Conservation (phyloP, 1,140 invertebrate genomes). For the Battus philenor region DNA sequence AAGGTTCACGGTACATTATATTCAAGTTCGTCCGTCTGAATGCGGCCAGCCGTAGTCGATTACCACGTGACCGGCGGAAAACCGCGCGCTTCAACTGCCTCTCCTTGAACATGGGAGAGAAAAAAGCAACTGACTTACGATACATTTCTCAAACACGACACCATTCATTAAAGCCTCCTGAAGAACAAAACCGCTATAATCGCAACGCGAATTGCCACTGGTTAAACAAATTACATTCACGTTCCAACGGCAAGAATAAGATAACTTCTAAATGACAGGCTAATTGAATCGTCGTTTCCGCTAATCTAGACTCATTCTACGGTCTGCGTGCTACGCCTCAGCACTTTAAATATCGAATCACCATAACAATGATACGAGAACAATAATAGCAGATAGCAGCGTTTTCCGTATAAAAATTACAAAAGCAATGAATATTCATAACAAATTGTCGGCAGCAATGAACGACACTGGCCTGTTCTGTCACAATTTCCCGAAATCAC, state of each 20-base stretch:
- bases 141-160: slow-evolving; percentile 7
- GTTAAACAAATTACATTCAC: slow-evolving; percentile 19
- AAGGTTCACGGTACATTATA: slow-evolving; percentile 26
- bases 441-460: slow-evolving; percentile 34
- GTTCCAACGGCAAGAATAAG: slow-evolving; percentile 26
- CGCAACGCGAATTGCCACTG: neutral
- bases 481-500: slow-evolving; percentile 10
- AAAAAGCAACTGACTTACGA: slow-evolving; percentile 17
- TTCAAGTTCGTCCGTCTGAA: slow-evolving; percentile 30
- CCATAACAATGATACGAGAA: slow-evolving; percentile 62
- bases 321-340: slow-evolving; percentile 34
- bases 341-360: slow-evolving; percentile 44
- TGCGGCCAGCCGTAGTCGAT: slow-evolving; percentile 34
- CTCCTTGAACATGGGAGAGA: slow-evolving; percentile 38
- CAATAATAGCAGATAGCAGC: slow-evolving; percentile 56
- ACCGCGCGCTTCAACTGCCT: slow-evolving; percentile 24
- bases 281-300: slow-evolving; percentile 55
- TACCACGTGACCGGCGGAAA: slow-evolving; percentile 50
- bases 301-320: slow-evolving; percentile 51
- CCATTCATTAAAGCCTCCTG: slow-evolving; percentile 6
- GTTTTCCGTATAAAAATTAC: slow-evolving; percentile 48
- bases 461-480: slow-evolving; percentile 3
- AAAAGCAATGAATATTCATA: slow-evolving; percentile 48
- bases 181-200: slow-evolving; percentile 5
- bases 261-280: slow-evolving; percentile 31